Evolutionary conservation across 2,113 vertebrate genomes (phyloP).

Genomic region (Toxostoma redivivum): DNA sequence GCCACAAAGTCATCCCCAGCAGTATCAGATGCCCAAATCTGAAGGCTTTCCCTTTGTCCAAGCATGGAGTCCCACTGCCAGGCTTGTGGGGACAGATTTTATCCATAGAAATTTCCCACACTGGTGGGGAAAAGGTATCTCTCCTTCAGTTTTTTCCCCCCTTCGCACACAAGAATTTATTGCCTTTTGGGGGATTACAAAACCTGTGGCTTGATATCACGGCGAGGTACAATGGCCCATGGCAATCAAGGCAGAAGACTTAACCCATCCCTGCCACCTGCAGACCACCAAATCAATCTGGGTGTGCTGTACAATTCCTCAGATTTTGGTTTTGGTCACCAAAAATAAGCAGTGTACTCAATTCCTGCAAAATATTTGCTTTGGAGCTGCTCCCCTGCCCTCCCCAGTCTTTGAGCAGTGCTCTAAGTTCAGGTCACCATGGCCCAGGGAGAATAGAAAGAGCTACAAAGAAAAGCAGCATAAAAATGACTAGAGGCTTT

Average conservation of each 20-base stretch:
- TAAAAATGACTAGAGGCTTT: not conserved
- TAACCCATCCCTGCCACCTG: not conserved
- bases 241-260: not conserved
- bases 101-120: not conserved
- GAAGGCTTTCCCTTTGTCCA: not conserved
- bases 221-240: not conserved
- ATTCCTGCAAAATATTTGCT: not conserved
- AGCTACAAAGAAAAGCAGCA: not conserved
- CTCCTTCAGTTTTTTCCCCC: not conserved
- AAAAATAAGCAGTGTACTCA: not conserved
- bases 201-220: fast-evolving
- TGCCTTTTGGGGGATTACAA: not conserved
- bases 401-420: not conserved
- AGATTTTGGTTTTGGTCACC: not conserved
- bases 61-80: not conserved
- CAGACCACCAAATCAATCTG: not conserved
- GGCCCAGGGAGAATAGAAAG: not conserved
- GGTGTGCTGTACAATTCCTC: fast-evolving
- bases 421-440: fast-evolving
- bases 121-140: too few relatives aligned
- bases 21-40: not conserved
- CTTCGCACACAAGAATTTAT: not conserved
- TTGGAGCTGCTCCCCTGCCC: not conserved
- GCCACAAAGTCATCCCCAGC: not conserved
- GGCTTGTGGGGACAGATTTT: not conserved